Conservation (phyloP, 1,140 invertebrate species). For the Lysiphlebus fabarum region DNA sequence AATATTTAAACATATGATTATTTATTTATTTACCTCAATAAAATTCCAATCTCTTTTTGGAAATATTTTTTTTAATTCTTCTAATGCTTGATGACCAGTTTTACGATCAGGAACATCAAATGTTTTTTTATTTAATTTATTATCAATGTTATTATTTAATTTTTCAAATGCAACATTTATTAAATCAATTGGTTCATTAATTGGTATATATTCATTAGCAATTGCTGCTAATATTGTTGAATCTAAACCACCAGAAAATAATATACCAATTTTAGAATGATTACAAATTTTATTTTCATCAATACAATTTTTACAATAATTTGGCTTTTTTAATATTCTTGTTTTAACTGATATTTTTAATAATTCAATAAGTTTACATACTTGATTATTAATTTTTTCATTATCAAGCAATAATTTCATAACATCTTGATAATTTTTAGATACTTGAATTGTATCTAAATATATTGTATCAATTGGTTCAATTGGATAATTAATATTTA, state of each 20-base stretch:
- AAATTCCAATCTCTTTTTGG: slow-evolving; percentile 72
- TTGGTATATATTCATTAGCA: slow-evolving; percentile 69
- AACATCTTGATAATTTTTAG: slow-evolving; percentile 52
- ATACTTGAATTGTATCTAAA: slow-evolving; percentile 30
- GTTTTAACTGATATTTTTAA: slow-evolving; percentile 63
- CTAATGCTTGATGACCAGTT: slow-evolving; percentile 70
- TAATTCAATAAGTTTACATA: slow-evolving; percentile 55
- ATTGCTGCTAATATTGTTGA: slow-evolving; percentile 83
- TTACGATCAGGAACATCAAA: slow-evolving; percentile 78
- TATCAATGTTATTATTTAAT: slow-evolving; percentile 20
- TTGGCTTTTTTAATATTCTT: slow-evolving; percentile 63
- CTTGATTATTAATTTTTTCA: slow-evolving; percentile 47
- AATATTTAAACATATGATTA: neutral
- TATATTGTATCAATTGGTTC: too few relatives aligned
- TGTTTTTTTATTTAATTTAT: slow-evolving; percentile 18
- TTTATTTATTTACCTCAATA: slow-evolving; percentile 55
- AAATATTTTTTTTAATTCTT: slow-evolving; percentile 69
- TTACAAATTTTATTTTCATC: slow-evolving; percentile 45
- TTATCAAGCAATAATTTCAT: slow-evolving; percentile 51
- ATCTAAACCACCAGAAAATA: slow-evolving; percentile 95
- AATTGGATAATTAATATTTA: too few relatives aligned
- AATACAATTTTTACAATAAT: slow-evolving; percentile 66
- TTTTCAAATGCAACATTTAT: slow-evolving; percentile 92
- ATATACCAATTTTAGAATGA: slow-evolving; percentile 77
- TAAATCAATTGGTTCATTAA: slow-evolving; percentile 79